These are phyloP conservation scores for Scylla paramamosain DNA, from an alignment of 1,140 invertebrate genomes.

Conservation along the genomic window DNA sequence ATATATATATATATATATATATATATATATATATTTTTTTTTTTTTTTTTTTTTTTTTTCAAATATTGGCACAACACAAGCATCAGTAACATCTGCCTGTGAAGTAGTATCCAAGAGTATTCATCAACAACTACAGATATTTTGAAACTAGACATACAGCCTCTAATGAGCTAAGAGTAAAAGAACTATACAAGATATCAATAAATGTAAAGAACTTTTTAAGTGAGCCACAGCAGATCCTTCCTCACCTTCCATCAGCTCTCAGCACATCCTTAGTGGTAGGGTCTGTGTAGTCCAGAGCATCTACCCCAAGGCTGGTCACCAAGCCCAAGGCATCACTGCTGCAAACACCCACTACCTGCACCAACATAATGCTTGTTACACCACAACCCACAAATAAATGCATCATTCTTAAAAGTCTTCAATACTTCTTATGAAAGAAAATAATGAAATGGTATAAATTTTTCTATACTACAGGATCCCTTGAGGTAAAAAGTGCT, in stretches of 20 bases:
- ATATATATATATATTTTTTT: too few relatives aligned
- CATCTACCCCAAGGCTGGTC: conserved; percentile 85
- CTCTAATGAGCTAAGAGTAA: background rate
- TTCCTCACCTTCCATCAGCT: conserved; percentile 83
- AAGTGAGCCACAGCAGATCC: background rate
- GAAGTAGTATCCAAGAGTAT: too few relatives aligned
- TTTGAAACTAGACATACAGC: background rate
- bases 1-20: too few relatives aligned
- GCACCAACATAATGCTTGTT: background rate
- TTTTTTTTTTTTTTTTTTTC: too few relatives aligned
- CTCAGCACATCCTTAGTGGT: conserved; percentile 84
- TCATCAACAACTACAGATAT: background rate
- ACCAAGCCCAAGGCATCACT: conserved; percentile 87
- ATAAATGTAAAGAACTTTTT: background rate
- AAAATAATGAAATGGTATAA: too few relatives aligned
- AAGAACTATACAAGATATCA: background rate
- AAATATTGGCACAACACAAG: too few relatives aligned
- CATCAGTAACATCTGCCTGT: too few relatives aligned
- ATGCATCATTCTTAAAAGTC: background rate
- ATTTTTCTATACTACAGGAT: too few relatives aligned
- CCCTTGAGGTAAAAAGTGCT: too few relatives aligned
- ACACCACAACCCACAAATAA: background rate
- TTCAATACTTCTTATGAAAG: too few relatives aligned
- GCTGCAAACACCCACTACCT: conserved; percentile 89
- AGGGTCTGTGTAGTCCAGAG: conserved; percentile 89